Evolutionary conservation across 1,140 invertebrate genomes (phyloP).

Genomic region (Achroia grisella): DNA sequence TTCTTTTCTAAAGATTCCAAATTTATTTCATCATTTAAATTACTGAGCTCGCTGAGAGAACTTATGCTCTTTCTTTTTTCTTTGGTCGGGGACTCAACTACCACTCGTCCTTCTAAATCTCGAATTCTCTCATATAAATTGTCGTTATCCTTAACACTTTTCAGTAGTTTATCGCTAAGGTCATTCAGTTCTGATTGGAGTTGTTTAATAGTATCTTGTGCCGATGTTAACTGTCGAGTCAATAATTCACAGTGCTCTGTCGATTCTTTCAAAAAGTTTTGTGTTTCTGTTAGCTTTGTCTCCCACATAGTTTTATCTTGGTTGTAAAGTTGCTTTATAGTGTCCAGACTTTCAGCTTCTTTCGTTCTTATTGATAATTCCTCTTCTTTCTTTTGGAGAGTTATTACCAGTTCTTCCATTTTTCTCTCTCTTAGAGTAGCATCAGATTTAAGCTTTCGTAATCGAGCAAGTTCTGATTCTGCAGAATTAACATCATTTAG

Average conservation of each 20-base stretch:
- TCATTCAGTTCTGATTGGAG: constrained; percentile 77
- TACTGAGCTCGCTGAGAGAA: constrained; percentile 86
- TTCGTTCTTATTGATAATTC: constrained; percentile 79
- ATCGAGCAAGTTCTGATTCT: constrained; percentile 80
- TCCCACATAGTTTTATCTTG: constrained; percentile 80
- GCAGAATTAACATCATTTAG: constrained; percentile 63
- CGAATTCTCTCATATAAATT: constrained; percentile 79
- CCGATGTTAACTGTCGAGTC: constrained; percentile 77
- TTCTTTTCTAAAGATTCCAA: constrained; percentile 84
- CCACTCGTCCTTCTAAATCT: constrained; percentile 78
- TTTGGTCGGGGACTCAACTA: constrained; percentile 66
- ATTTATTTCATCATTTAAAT: constrained; percentile 84
- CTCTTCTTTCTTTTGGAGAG: constrained; percentile 81
- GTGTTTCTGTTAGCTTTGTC: constrained; percentile 76
- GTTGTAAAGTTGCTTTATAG: constrained; percentile 76
- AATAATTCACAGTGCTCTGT: constrained; percentile 77
- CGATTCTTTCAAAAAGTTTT: constrained; percentile 77
- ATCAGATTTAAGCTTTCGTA: constrained; percentile 80
- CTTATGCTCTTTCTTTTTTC: constrained; percentile 81
- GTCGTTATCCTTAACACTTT: constrained; percentile 86
- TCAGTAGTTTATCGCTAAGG: constrained; percentile 73
- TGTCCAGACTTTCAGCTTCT: constrained; percentile 79
- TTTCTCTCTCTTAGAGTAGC: constrained; percentile 78
- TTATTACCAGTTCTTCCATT: constrained; percentile 80
- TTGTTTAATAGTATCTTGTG: constrained; percentile 73